A percentile compares a stretch with the other conserved stretches of the same genome.
These are phyloP conservation scores for Abrostola tripartita DNA, from an alignment of 2,888 invertebrate genomes.

Conservation along the genomic window DNA sequence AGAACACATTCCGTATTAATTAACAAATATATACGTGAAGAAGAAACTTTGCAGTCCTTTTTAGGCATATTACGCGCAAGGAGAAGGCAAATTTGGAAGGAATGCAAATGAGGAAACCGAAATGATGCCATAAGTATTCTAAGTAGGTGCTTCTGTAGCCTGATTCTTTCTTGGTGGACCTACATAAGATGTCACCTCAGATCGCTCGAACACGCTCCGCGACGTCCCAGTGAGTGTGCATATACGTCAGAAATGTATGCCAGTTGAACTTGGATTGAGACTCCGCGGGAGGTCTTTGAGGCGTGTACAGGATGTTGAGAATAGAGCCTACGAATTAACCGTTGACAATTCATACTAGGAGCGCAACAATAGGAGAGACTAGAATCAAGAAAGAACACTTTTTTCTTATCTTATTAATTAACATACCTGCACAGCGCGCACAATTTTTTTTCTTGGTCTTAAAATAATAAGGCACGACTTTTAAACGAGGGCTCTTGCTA, in stretches of 20 bases:
- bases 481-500: neutral
- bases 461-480: neutral
- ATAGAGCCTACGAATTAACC: neutral
- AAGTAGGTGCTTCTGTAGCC: neutral
- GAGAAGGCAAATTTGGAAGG: too few species aligned
- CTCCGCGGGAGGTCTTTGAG: conserved; percentile 9
- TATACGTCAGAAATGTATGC: neutral
- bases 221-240: neutral
- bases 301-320: neutral
- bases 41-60: too few species aligned
- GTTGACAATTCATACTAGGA: neutral
- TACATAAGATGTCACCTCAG: neutral
- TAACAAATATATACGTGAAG: too few species aligned
- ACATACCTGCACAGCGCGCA: too few species aligned
- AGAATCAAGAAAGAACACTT: too few species aligned
- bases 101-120: too few species aligned
- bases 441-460: too few species aligned
- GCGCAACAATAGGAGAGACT: too few species aligned
- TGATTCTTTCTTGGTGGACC: neutral
- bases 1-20: too few species aligned
- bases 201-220: neutral
- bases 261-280: conserved; percentile 4
- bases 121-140: too few species aligned
- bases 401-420: too few species aligned
- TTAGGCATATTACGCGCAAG: too few species aligned